These are phyloP conservation scores for Falco peregrinus DNA, from an alignment of 2,797 vertebrate genomes.

Conservation along the genomic window DNA sequence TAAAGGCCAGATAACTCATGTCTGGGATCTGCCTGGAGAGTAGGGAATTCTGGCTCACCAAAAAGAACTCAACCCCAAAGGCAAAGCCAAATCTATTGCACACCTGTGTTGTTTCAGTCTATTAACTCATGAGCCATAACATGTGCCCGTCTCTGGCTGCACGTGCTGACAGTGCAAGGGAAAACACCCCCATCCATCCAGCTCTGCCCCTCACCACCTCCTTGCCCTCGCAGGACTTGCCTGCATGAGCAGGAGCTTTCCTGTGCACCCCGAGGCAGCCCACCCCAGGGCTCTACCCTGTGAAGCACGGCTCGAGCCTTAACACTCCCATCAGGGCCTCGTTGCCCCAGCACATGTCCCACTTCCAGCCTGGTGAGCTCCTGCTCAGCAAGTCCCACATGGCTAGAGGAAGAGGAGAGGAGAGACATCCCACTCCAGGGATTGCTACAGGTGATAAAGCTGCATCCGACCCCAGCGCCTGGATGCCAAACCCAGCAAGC, in stretches of 20 bases:
- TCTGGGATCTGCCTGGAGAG: background rate
- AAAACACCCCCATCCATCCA: background rate
- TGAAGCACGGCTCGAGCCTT: background rate
- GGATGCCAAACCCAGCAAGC: background rate
- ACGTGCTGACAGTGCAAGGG: background rate
- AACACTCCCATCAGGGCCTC: background rate
- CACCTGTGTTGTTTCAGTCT: background rate
- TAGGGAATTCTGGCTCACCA: background rate
- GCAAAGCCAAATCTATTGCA: background rate
- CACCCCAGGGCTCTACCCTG: background rate
- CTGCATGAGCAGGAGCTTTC: background rate
- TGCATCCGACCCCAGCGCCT: background rate
- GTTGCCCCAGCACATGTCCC: background rate
- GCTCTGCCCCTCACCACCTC: background rate
- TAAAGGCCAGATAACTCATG: background rate
- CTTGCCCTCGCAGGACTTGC: background rate
- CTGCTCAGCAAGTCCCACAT: background rate
- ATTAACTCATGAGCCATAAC: background rate
- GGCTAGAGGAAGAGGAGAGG: background rate
- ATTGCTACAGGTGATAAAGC: background rate
- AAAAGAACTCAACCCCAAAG: background rate
- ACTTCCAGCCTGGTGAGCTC: background rate
- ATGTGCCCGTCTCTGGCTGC: fast-evolving
- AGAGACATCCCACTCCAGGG: background rate
- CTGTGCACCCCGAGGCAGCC: background rate